These are phyloP conservation scores for Dicyrtomina minuta DNA, from an alignment of 2,888 invertebrate species.

Conservation along the genomic window DNA sequence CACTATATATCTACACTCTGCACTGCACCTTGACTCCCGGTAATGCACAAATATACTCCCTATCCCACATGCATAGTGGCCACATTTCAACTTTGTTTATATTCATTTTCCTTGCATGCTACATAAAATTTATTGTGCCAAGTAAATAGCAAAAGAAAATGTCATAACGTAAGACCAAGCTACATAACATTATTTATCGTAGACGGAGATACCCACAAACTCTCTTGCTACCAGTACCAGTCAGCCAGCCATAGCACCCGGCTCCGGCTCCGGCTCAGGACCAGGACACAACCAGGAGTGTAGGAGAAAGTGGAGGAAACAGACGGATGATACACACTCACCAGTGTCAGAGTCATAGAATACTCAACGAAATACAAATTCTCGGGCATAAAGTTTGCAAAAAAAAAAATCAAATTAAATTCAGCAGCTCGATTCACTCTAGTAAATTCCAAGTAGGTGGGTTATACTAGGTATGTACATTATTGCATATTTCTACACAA, in stretches of 20 bases:
- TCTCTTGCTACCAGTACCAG: too few relatives aligned
- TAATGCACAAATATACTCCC: too few relatives aligned
- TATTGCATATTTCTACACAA: too few relatives aligned
- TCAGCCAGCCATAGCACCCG: too few relatives aligned
- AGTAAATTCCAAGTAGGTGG: background rate
- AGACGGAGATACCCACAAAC: too few relatives aligned
- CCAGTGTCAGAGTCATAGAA: background rate
- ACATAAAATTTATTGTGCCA: constrained; percentile 32
- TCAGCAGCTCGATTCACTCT: constrained; percentile 1
- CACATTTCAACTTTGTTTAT: constrained; percentile 1
- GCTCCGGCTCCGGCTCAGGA: too few relatives aligned
- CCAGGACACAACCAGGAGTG: background rate
- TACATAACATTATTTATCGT: background rate
- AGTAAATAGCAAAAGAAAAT: constrained; percentile 29
- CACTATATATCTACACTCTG: too few relatives aligned
- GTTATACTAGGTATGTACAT: background rate
- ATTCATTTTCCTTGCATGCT: constrained; percentile 24
- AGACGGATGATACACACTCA: background rate
- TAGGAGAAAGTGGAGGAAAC: background rate
- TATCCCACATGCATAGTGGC: background rate
- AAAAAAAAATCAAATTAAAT: constrained; percentile 19
- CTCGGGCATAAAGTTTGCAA: background rate
- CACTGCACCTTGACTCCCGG: too few relatives aligned
- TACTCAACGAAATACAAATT: background rate
- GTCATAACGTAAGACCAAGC: constrained; percentile 25